Base-by-base conservation (phyloP, 2,113 vertebrate species). In the Mohoua ochrocephala region DNA sequence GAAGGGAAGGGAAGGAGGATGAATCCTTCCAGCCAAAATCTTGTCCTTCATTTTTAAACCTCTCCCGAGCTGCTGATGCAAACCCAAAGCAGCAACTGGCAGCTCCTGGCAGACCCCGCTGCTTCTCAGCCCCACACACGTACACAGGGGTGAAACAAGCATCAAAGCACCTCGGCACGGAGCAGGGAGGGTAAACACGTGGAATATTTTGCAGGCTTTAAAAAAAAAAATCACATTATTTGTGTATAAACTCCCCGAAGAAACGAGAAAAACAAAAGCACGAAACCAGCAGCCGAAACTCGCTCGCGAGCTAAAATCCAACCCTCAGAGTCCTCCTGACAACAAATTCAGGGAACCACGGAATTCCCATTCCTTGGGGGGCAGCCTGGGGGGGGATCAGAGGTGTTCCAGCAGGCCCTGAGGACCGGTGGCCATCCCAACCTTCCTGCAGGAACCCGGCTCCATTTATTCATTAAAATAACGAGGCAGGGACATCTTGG, bases 401-500 rank as follows among this genome's bases (percentile, higher is more conserved):
- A 16, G 50, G 3, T 23, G 61, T 8, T 10, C 4, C 1, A 63
- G 20, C 81, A 87, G 71, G 59, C 41, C 26, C n/a, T 22, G 47
- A 23, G 2, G 59, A 11, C 11, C 9, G 30, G 42, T 0, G 18
- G 31, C 19, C 78, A 31, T 1, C 50, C 0, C 6, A 3, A 1
- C 21, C 42, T 5, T 19, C 4, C 74, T 41, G 10, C 42, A 33
- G 41, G 24, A 20, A 24, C 9, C 39, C 1, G 0, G 5, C 6
- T 6, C 26, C 61, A 16, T 7, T 71, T 6, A 3, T 28, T 49
- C 6, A 7, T 6, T 7, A 7, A 26, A 42, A 22, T 2, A 54
- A 74, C 0, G 4, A 15, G 1, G 4, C n/a, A 10, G 10, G 53
- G 59, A 42, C 13, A 7, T 1, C 56, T 22, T 1, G 2, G 2